Evolutionary conservation across 2,113 vertebrate genomes (phyloP).

Genomic region (Canis aureus): DNA sequence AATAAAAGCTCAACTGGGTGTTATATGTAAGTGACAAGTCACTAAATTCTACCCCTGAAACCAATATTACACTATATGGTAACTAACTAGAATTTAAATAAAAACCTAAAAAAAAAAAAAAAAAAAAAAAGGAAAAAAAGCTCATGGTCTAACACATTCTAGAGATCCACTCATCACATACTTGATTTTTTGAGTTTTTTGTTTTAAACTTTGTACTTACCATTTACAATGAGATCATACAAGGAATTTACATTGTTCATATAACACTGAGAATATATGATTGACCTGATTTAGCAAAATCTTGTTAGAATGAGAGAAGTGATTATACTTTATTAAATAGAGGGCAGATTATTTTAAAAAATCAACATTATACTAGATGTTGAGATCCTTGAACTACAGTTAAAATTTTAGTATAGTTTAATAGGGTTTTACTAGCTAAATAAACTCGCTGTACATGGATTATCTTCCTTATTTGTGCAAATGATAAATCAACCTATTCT

Average conservation of each 20-base stretch:
- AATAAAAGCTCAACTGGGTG: background rate
- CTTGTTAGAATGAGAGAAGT: background rate
- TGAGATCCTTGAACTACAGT: background rate
- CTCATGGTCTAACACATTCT: background rate
- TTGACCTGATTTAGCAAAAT: background rate
- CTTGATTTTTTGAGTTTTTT: background rate
- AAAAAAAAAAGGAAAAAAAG: background rate
- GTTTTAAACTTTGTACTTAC: background rate
- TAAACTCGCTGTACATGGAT: background rate
- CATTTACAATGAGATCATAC: background rate
- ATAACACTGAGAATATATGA: background rate
- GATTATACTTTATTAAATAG: background rate
- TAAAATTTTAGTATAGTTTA: background rate
- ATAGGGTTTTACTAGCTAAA: background rate
- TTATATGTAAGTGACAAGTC: background rate
- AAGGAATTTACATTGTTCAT: background rate
- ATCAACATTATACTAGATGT: background rate
- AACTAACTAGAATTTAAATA: background rate
- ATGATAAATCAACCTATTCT: background rate
- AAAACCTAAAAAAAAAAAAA: background rate
- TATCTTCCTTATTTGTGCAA: background rate
- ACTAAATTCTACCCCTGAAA: background rate
- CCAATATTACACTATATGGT: background rate
- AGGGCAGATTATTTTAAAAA: background rate
- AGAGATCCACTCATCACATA: background rate